phyloP scores from a whole-genome alignment of 1,140 invertebrate genomes.

The Drosophila paulistorum region DNA sequence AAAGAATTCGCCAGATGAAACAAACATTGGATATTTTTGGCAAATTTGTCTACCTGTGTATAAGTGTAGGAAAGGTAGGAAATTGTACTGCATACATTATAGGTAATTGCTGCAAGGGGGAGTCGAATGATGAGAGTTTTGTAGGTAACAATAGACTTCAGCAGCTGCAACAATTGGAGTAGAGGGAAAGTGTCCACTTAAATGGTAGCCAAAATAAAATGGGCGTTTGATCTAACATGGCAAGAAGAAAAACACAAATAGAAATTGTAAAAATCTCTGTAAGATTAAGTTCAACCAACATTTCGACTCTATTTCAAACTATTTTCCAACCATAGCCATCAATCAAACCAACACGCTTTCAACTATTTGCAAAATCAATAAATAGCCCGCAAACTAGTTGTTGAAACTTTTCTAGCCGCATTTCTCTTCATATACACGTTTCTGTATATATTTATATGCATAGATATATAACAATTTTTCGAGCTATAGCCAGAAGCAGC shows the following conservation, averaged over 20 bases:
- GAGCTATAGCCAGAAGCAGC: background rate
- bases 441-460: conserved; percentile 43
- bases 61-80: background rate
- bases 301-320: too few species aligned
- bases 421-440: conserved; percentile 15
- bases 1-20: too few species aligned
- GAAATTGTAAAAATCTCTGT: too few species aligned
- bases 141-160: conserved; percentile 42
- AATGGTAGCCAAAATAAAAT: conserved; percentile 10
- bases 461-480: conserved; percentile 10
- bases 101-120: conserved; percentile 56
- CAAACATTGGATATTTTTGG: too few species aligned
- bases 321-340: conserved; percentile 57
- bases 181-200: conserved; percentile 44
- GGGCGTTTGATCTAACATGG: too few species aligned
- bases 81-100: conserved; percentile 72
- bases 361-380: conserved; percentile 77
- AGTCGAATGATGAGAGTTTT: conserved; percentile 23
- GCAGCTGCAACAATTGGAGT: conserved; percentile 32
- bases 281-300: background rate
- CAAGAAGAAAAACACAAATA: too few species aligned
- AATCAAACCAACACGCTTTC: conserved; percentile 62
- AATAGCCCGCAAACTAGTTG: conserved; percentile 70
- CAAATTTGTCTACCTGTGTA: too few species aligned
- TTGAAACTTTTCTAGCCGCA: conserved; percentile 52